Evolutionary conservation across 2,113 vertebrate genomes (phyloP).

Genomic region (Parus major): DNA sequence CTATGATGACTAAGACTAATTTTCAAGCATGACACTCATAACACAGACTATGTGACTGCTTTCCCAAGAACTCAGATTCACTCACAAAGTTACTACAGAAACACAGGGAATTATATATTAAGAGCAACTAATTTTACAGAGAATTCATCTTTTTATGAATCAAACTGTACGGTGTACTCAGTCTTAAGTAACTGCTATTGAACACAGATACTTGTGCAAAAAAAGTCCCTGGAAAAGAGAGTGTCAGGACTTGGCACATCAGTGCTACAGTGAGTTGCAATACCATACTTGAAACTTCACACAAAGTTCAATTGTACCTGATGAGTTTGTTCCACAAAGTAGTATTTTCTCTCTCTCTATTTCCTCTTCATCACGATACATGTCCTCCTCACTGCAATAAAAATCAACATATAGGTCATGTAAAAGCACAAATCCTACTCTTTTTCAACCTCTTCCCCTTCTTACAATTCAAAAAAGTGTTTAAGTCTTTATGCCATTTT

Average conservation of each 20-base stretch:
- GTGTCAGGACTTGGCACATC: background rate
- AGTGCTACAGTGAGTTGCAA: background rate
- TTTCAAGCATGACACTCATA: background rate
- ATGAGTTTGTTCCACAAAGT: slow-evolving; percentile 49
- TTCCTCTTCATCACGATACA: slow-evolving; percentile 79
- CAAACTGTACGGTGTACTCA: background rate
- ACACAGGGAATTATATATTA: background rate
- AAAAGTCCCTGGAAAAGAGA: background rate
- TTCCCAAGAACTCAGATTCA: background rate
- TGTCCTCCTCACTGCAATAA: slow-evolving; percentile 77
- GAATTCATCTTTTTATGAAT: background rate
- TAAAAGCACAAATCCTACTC: background rate
- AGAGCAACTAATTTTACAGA: background rate
- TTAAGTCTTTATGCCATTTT: background rate
- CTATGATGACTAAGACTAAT: too few relatives aligned
- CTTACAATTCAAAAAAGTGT: background rate
- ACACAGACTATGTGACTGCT: background rate
- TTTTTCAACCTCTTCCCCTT: background rate
- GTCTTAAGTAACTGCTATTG: background rate
- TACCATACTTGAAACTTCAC: background rate
- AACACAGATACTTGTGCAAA: background rate
- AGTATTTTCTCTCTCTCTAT: slow-evolving; percentile 77
- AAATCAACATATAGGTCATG: background rate
- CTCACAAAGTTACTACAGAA: background rate
- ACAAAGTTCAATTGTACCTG: slow-evolving; percentile 65